Conservation (phyloP, 2,113 vertebrate species). For the Zosterops japonicus region DNA sequence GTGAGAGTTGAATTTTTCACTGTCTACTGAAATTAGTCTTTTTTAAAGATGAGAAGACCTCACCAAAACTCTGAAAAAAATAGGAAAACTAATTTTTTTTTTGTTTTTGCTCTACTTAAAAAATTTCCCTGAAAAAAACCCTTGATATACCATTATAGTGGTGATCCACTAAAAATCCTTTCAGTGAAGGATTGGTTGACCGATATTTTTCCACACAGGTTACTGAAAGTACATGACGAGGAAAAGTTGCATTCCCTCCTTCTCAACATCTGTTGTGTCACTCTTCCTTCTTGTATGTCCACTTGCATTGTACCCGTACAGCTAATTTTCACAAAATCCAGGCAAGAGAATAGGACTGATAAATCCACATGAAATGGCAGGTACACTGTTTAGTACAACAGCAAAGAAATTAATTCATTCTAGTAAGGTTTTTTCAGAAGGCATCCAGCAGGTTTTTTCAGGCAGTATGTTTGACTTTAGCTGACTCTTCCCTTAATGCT, state of each 20-base stretch:
- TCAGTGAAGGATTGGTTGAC: background rate
- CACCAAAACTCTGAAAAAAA: background rate
- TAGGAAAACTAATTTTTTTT: background rate
- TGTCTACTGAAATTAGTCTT: background rate
- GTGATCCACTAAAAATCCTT: background rate
- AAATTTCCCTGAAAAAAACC: background rate
- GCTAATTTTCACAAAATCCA: constrained; percentile 2
- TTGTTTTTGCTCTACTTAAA: background rate
- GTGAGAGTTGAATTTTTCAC: background rate
- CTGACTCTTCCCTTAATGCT: background rate
- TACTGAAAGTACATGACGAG: background rate
- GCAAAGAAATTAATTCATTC: background rate
- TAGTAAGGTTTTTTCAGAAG: background rate
- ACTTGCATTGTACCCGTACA: background rate
- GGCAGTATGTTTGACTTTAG: background rate
- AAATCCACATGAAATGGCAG: background rate
- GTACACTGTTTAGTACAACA: background rate
- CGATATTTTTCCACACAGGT: background rate
- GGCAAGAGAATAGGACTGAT: background rate
- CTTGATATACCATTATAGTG: background rate
- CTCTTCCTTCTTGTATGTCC: background rate
- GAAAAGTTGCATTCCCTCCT: background rate
- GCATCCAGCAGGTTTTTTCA: background rate
- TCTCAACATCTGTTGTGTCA: background rate
- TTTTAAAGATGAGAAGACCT: background rate